phyloP scores from a whole-genome alignment of 2,888 invertebrate species.

The Erynnis tages region DNA sequence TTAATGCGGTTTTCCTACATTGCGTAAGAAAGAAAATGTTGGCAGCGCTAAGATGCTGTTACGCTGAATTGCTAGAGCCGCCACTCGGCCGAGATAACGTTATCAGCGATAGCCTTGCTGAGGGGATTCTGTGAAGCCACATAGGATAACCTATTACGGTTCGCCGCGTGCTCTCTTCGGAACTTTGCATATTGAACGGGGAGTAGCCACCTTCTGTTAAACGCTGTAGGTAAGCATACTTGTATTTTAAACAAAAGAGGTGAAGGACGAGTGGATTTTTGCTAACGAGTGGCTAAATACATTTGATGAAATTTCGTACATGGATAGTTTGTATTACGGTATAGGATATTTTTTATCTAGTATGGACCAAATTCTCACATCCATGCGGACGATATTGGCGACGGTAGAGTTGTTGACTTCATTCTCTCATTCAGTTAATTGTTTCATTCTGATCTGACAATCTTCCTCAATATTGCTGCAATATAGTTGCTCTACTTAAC shows the following conservation, averaged over 20 bases:
- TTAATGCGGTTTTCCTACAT: slow-evolving; percentile 20
- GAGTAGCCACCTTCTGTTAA: neutral
- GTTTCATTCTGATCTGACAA: neutral
- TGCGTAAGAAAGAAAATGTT: slow-evolving; percentile 27
- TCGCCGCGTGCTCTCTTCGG: slow-evolving; percentile 32
- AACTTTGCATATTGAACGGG: slow-evolving; percentile 15
- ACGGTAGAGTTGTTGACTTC: no score
- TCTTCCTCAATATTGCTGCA: neutral
- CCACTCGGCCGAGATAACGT: slow-evolving; percentile 64
- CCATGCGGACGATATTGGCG: no score
- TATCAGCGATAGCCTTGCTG: slow-evolving; percentile 76
- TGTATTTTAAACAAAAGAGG: no score
- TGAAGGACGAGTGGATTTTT: no score
- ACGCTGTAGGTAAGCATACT: neutral
- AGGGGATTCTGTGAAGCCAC: slow-evolving; percentile 66
- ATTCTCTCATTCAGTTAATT: no score
- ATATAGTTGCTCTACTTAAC: neutral
- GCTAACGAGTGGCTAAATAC: no score
- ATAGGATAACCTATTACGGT: slow-evolving; percentile 39
- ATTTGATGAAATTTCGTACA: no score
- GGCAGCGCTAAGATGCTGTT: slow-evolving; percentile 35
- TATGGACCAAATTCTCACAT: no score
- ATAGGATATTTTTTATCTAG: no score
- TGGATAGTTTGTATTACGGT: no score
- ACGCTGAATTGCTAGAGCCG: slow-evolving; percentile 38